Percentiles rank a stretch among this genome's conserved stretches.
Conservation (phyloP, 2,797 vertebrate genomes). For the Tiaroga cobitis region DNA sequence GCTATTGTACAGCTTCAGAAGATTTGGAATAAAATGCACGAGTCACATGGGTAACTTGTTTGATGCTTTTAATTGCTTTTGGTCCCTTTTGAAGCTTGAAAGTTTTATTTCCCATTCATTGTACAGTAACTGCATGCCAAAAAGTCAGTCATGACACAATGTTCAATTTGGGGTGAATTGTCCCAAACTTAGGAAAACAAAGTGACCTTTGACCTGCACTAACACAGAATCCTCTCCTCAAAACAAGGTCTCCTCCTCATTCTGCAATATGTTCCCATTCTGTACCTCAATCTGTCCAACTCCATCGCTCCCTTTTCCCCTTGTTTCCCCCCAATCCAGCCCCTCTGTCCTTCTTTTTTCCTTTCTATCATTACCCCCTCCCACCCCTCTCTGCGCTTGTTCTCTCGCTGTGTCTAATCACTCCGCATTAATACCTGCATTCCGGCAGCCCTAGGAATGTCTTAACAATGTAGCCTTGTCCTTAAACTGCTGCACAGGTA, state of each 20-base stretch:
- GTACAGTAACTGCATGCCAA: not conserved
- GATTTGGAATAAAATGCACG: not conserved
- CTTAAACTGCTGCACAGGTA: constrained; percentile 56
- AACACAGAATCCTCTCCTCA: constrained; percentile 24
- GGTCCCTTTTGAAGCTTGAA: not conserved
- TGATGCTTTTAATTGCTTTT: not conserved
- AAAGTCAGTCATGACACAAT: not conserved
- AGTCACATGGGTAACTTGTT: not conserved
- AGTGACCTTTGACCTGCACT: constrained; percentile 14
- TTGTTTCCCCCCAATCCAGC: constrained; percentile 33
- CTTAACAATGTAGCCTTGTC: constrained; percentile 81
- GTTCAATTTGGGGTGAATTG: not conserved
- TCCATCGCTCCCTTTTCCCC: constrained; percentile 38
- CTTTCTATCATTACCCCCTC: not conserved
- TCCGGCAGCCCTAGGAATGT: constrained; percentile 78
- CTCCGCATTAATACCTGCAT: constrained; percentile 80
- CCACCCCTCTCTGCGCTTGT: constrained; percentile 19
- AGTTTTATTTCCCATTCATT: not conserved
- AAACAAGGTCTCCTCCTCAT: constrained; percentile 55
- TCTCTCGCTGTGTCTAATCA: constrained; percentile 70
- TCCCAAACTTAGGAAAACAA: constrained; percentile 28
- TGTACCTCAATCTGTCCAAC: constrained; percentile 38
- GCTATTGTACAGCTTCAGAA: not conserved
- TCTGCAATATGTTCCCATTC: constrained; percentile 44
- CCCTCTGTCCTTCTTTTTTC: constrained; percentile 10